Evolutionary conservation across 2,113 vertebrate species (phyloP).

Genomic region (Neodon shergylaensis): DNA sequence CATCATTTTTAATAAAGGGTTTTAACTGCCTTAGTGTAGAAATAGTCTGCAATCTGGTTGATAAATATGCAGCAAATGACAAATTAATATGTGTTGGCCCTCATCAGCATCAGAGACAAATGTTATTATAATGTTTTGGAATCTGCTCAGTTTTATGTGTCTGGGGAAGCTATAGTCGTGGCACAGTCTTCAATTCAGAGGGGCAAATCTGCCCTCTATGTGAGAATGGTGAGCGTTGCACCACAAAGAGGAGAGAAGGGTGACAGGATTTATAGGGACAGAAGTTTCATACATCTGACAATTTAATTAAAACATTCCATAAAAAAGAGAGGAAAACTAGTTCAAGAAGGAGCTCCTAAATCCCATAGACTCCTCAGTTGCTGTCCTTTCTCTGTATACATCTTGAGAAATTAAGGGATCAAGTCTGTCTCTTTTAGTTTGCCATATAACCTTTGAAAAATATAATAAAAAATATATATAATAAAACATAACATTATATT

Average conservation of each 20-base stretch:
- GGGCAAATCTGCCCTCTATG: constrained; percentile 78
- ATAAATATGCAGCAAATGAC: constrained; percentile 84
- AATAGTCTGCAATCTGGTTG: constrained; percentile 81
- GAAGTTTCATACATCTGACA: constrained; percentile 35
- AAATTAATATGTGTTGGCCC: constrained; percentile 84
- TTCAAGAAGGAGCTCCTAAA: constrained; percentile 32
- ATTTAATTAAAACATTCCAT: constrained; percentile 61
- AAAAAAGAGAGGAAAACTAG: neutral
- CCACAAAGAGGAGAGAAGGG: neutral
- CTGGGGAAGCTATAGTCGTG: constrained; percentile 65
- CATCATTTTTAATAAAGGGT: constrained; percentile 79
- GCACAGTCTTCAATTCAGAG: constrained; percentile 43
- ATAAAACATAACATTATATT: neutral
- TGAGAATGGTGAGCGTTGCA: constrained; percentile 62
- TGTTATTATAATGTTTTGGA: constrained; percentile 83
- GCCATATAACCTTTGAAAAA: neutral
- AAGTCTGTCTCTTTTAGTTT: constrained; percentile 26
- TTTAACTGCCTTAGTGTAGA: constrained; percentile 78
- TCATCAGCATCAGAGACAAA: constrained; percentile 82
- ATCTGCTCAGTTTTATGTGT: constrained; percentile 77
- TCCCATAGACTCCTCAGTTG: neutral
- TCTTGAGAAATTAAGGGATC: constrained; percentile 41
- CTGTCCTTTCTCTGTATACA: neutral
- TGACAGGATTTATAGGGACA: neutral
- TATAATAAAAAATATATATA: neutral